A percentile compares a stretch with the other conserved stretches of the same genome.
Conservation (phyloP, 1,140 invertebrate genomes). For the Drosophila cardini region DNA sequence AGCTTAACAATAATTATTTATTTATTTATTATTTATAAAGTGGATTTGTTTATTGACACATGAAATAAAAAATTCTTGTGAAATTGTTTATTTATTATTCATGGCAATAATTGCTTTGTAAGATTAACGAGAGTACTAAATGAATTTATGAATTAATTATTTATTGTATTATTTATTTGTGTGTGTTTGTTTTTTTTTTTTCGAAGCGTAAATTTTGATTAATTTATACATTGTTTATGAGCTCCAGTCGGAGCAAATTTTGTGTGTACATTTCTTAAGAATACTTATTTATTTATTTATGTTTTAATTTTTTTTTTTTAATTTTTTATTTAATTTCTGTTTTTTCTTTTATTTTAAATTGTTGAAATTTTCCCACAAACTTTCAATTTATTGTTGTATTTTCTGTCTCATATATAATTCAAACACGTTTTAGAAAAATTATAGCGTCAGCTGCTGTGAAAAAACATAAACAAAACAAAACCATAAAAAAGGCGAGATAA, state of each 20-base stretch:
- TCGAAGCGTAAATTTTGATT: constrained; percentile 35
- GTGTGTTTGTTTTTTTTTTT: not conserved
- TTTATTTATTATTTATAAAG: not conserved
- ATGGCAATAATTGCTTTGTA: not conserved
- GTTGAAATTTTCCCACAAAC: constrained; percentile 5
- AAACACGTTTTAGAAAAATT: constrained; percentile 48
- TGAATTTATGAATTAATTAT: not conserved
- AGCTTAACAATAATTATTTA: no score
- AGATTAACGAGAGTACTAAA: not conserved
- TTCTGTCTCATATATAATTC: constrained; percentile 25
- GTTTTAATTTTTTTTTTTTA: constrained; percentile 12
- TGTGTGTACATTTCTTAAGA: no score
- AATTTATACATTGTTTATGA: not conserved
- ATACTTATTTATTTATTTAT: not conserved
- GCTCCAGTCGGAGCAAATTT: no score
- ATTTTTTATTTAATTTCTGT: constrained; percentile 16
- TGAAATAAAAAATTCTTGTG: not conserved
- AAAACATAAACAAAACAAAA: constrained; percentile 44
- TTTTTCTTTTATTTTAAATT: not conserved
- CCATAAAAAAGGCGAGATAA: constrained; percentile 15
- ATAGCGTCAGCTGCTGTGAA: constrained; percentile 49
- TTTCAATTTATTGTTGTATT: constrained; percentile 3
- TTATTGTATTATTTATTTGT: not conserved
- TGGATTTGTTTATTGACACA: not conserved
- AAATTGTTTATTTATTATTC: constrained; percentile 2